These are phyloP conservation scores for Sparus aurata DNA, from an alignment of 2,797 vertebrate species.

Conservation along the genomic window DNA sequence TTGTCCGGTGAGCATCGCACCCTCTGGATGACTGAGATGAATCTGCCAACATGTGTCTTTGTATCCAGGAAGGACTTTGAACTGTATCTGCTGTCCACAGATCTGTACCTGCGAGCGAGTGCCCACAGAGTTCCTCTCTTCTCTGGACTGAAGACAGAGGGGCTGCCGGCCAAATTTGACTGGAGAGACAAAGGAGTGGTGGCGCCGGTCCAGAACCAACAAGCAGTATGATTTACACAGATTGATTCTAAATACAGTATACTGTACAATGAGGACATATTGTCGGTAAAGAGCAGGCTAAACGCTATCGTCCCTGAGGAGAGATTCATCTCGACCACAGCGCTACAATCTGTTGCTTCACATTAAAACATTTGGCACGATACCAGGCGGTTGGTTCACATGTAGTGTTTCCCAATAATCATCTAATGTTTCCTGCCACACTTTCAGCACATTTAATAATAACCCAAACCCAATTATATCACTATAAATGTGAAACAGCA, in stretches of 20 bases:
- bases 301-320: too few relatives aligned
- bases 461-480: too few relatives aligned
- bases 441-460: too few relatives aligned
- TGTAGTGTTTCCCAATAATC: too few relatives aligned
- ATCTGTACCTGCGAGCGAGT: conserved; percentile 86
- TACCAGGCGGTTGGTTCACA: too few relatives aligned
- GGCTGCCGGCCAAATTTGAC: conserved; percentile 89
- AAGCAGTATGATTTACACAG: conserved; percentile 81
- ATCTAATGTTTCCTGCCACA: too few relatives aligned
- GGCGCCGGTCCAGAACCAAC: conserved; percentile 90
- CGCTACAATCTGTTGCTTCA: not conserved
- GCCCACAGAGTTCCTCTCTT: conserved; percentile 81
- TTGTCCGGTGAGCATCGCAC: not conserved
- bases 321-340: not conserved
- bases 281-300: not conserved
- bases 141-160: conserved; percentile 44
- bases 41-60: conserved; percentile 4
- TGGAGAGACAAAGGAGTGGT: conserved; percentile 92
- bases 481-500: too few relatives aligned
- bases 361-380: not conserved
- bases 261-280: not conserved
- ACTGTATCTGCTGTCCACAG: conserved; percentile 74
- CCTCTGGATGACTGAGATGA: not conserved
- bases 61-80: conserved; percentile 24
- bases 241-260: conserved; percentile 1